These are phyloP conservation scores for Cervus canadensis DNA, from an alignment of 2,113 vertebrate species.

Conservation along the genomic window DNA sequence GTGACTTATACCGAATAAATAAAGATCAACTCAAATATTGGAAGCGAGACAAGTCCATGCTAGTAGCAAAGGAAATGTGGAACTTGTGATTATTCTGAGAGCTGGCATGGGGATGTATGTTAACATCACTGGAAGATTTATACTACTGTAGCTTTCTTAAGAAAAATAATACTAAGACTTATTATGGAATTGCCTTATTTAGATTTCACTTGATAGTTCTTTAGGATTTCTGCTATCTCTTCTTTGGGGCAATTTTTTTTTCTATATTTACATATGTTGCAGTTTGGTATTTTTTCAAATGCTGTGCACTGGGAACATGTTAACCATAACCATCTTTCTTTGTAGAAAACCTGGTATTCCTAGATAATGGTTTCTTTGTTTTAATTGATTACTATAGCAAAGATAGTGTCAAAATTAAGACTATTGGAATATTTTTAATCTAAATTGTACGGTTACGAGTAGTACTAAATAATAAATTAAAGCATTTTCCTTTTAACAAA, in stretches of 20 bases:
- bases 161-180: background rate
- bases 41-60: background rate
- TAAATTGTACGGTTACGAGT: background rate
- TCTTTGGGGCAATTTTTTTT: background rate
- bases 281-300: background rate
- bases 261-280: background rate
- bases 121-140: background rate
- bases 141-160: background rate
- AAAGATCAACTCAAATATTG: conserved; percentile 13
- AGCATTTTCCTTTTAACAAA: background rate
- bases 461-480: background rate
- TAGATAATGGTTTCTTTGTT: background rate
- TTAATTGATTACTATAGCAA: background rate
- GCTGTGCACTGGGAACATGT: background rate
- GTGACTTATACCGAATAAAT: background rate
- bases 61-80: background rate
- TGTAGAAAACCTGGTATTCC: background rate
- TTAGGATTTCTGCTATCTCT: background rate
- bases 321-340: background rate
- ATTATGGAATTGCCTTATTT: background rate
- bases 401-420: background rate
- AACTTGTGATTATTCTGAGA: background rate
- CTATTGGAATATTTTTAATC: background rate
- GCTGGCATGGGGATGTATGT: background rate
- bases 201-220: background rate